Percentiles rank a stretch among this genome's conserved stretches.
Evolutionary conservation across 2,797 vertebrate species (phyloP).

Genomic region (Mormyrus proboscirostris): DNA sequence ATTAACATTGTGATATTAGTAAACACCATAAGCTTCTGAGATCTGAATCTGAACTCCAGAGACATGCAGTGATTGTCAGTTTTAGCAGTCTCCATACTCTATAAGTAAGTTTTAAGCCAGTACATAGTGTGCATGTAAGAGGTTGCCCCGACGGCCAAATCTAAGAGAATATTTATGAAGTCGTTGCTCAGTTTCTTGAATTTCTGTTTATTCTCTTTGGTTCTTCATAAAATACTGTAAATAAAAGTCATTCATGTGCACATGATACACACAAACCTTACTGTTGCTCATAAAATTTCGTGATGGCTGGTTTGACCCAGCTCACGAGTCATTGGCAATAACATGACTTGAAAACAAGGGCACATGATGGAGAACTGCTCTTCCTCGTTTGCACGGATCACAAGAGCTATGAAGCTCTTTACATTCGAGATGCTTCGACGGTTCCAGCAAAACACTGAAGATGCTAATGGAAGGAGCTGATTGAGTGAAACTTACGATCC

Average conservation of each 20-base stretch:
- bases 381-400: slow-evolving; percentile 5
- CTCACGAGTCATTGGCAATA: not conserved
- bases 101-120: not conserved
- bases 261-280: not conserved
- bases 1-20: not conserved
- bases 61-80: not conserved
- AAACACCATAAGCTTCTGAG: not conserved
- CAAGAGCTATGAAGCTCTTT: slow-evolving; percentile 11
- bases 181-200: not conserved
- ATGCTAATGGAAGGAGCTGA: slow-evolving; percentile 25
- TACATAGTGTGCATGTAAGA: not conserved
- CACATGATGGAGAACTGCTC: slow-evolving; percentile 14
- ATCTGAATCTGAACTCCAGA: not conserved
- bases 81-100: not conserved
- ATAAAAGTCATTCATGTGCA: not conserved
- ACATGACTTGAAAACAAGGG: slow-evolving; percentile 19
- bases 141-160: not conserved
- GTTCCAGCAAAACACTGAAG: slow-evolving; percentile 23
- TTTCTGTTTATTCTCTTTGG: not conserved
- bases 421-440: slow-evolving; percentile 20
- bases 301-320: not conserved
- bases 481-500: slow-evolving; percentile 26
- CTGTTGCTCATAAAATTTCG: not conserved
- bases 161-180: not conserved
- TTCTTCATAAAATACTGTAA: not conserved